Percentiles rank a stretch among this genome's conserved stretches.
phyloP scores from a whole-genome alignment of 2,797 vertebrate species.

The Rhinophrynus dorsalis region DNA sequence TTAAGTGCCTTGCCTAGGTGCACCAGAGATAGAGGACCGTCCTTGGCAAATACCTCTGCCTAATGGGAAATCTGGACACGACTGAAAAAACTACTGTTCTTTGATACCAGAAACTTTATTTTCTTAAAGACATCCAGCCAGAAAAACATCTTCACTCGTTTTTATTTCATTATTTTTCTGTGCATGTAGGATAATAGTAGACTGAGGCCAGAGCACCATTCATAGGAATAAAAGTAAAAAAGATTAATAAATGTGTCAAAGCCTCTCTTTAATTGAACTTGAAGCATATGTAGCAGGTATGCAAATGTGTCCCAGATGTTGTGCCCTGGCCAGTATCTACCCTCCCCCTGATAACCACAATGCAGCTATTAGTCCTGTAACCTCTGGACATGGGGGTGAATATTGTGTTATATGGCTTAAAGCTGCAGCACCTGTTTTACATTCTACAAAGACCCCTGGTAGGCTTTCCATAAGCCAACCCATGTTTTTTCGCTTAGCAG shows the following conservation, averaged over 20 bases:
- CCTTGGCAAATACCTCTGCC: no score
- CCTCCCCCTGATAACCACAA: slow-evolving; percentile 81
- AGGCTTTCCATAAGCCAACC: slow-evolving; percentile 75
- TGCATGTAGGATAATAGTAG: slow-evolving; percentile 75
- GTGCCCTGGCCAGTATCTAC: slow-evolving; percentile 72
- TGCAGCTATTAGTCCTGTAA: slow-evolving; percentile 96
- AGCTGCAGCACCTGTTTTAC: slow-evolving; percentile 93
- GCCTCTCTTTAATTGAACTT: slow-evolving; percentile 96
- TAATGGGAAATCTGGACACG: no score
- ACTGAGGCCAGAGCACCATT: slow-evolving; percentile 79
- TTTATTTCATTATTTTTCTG: slow-evolving; percentile 64
- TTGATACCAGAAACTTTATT: no score
- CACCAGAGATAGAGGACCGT: no score
- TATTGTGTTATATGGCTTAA: slow-evolving; percentile 89
- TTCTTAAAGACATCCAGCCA: no score
- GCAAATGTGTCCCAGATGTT: slow-evolving; percentile 94
- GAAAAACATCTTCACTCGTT: no score
- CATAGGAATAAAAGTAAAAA: slow-evolving; percentile 80
- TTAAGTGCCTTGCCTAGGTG: no score
- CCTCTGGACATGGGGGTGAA: slow-evolving; percentile 93
- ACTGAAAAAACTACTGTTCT: no score
- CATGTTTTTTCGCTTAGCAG: slow-evolving; percentile 90
- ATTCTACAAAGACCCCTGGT: slow-evolving; percentile 86
- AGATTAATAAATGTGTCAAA: slow-evolving; percentile 96
- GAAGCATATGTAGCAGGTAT: slow-evolving; percentile 93